Evolutionary conservation across 1,140 invertebrate species (phyloP).

Genomic region (Schmidtea mediterranea): DNA sequence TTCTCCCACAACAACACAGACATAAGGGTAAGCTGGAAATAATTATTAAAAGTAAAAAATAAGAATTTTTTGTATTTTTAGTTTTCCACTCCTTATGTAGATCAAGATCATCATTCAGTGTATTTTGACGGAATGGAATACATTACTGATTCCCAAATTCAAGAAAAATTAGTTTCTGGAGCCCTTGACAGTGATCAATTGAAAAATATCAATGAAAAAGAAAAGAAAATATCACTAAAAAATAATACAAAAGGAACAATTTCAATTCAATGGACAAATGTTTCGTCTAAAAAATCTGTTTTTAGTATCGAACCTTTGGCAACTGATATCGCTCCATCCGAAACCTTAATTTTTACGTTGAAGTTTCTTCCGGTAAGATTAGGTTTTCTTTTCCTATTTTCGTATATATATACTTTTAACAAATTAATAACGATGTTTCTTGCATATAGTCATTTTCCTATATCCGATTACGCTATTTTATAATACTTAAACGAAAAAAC

Average conservation of each 20-base stretch:
- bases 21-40: no score
- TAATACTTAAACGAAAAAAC: no score
- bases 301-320: conserved; percentile 17
- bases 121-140: conserved; percentile 22
- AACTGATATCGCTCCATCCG: conserved; percentile 21
- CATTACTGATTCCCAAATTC: conserved; percentile 15
- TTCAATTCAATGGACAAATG: conserved; percentile 17
- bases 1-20: no score
- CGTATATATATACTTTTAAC: no score
- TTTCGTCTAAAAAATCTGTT: conserved; percentile 11
- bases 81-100: conserved; percentile 16
- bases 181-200: neutral
- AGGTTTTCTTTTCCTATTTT: no score
- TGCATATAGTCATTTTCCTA: no score
- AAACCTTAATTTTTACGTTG: conserved; percentile 20
- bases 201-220: conserved; percentile 6
- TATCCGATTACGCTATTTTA: no score
- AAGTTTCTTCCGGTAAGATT: conserved; percentile 23
- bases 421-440: no score
- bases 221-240: conserved; percentile 18
- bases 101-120: conserved; percentile 14
- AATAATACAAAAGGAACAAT: conserved; percentile 25
- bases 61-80: no score
- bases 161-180: conserved; percentile 10
- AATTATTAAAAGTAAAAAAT: no score